These are phyloP conservation scores for Drosophila persimilis DNA, from an alignment of 1,140 invertebrate genomes.

Conservation along the genomic window DNA sequence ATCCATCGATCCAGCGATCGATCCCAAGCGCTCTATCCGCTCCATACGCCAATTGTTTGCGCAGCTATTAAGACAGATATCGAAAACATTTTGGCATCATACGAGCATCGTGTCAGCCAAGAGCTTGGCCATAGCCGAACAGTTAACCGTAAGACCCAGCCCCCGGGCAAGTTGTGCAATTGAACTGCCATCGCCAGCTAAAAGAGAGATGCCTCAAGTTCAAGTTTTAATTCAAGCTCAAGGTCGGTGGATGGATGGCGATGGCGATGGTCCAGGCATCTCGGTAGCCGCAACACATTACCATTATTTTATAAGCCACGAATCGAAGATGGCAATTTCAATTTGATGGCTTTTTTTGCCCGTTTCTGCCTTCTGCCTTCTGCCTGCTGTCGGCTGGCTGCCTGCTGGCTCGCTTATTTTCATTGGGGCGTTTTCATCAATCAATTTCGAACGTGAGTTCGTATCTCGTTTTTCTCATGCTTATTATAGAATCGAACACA, in stretches of 20 bases:
- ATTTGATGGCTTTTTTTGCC: slow-evolving; percentile 13
- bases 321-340: slow-evolving; percentile 53
- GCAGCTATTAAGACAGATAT: slow-evolving; percentile 27
- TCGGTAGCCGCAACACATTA: slow-evolving; percentile 70
- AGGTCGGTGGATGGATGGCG: slow-evolving; percentile 39
- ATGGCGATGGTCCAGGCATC: slow-evolving; percentile 9
- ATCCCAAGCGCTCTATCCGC: background rate
- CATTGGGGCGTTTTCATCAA: slow-evolving; percentile 74
- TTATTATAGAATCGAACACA: slow-evolving; percentile 36
- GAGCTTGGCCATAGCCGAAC: background rate
- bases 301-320: slow-evolving; percentile 69
- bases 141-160: slow-evolving; percentile 26
- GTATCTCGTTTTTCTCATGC: slow-evolving; percentile 45
- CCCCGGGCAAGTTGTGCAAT: slow-evolving; percentile 50
- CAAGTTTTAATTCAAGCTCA: slow-evolving; percentile 74
- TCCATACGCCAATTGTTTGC: slow-evolving; percentile 52
- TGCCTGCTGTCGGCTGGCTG: background rate
- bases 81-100: slow-evolving; percentile 33
- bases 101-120: slow-evolving; percentile 12
- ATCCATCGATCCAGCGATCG: slow-evolving; percentile 7
- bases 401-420: slow-evolving; percentile 27
- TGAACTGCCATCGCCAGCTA: slow-evolving; percentile 22
- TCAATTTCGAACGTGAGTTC: slow-evolving; percentile 59
- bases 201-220: slow-evolving; percentile 33
- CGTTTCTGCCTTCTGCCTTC: no score